Percentiles rank a stretch among this genome's conserved stretches.
phyloP scores from a whole-genome alignment of 2,113 vertebrate genomes.

The Cyprinodon brontotheroides region DNA sequence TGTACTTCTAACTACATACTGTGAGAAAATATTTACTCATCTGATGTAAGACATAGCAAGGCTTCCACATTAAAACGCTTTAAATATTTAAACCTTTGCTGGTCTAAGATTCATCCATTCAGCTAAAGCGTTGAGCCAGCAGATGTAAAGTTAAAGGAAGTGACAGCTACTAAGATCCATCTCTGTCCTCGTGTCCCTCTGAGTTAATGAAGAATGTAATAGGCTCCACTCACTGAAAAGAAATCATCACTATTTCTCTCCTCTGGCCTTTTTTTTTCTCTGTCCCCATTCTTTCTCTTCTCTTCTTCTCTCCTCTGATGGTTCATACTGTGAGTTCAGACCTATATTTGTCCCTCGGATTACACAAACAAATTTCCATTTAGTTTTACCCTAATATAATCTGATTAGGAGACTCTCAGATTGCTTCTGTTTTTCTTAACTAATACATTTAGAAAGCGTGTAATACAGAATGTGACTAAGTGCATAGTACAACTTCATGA shows the following conservation, averaged over 20 bases:
- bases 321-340: constrained; percentile 15
- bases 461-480: background rate
- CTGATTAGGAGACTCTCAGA: background rate
- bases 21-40: background rate
- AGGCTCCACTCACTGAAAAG: constrained; percentile 32
- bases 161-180: constrained; percentile 7
- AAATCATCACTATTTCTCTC: constrained; percentile 40
- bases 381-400: background rate
- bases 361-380: constrained; percentile 16
- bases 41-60: background rate
- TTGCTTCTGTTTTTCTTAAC: background rate
- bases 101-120: background rate
- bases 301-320: constrained; percentile 18
- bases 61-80: background rate
- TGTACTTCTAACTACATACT: background rate
- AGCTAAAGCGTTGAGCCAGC: background rate
- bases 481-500: background rate
- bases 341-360: constrained; percentile 15
- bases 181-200: constrained; percentile 26
- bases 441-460: background rate
- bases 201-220: constrained; percentile 42
- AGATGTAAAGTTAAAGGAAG: constrained; percentile 5
- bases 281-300: constrained; percentile 30
- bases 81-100: background rate
- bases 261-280: constrained; percentile 17